A percentile compares a stretch with the other conserved stretches of the same genome.
These are phyloP conservation scores for Agrypnia vestita DNA, from an alignment of 1,140 invertebrate genomes.

Conservation along the genomic window DNA sequence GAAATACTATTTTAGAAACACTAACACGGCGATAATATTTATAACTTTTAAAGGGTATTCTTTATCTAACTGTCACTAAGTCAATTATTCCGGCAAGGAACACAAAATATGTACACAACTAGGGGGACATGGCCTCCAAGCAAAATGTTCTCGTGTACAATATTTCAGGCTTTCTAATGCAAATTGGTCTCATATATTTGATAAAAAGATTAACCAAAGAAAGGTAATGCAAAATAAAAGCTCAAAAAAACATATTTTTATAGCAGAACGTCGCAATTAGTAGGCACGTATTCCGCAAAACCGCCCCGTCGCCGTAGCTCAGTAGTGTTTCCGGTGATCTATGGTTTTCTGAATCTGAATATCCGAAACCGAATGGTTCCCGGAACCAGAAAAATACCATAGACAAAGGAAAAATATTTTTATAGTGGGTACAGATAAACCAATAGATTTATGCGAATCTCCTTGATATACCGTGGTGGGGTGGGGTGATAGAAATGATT, in stretches of 20 bases:
- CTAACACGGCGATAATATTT: slow-evolving; percentile 20
- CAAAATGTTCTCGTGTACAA: background rate
- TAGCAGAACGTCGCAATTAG: slow-evolving; percentile 4
- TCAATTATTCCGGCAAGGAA: slow-evolving; percentile 10
- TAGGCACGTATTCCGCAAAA: slow-evolving; percentile 8
- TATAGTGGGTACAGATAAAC: background rate
- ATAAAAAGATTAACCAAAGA: too few species aligned
- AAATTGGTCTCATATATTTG: too few species aligned
- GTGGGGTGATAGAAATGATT: too few species aligned
- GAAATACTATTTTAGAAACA: slow-evolving; percentile 7
- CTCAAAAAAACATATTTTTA: background rate
- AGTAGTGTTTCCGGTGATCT: background rate
- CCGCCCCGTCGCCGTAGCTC: slow-evolving; percentile 4
- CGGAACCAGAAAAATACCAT: slow-evolving; percentile 19
- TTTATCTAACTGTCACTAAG: slow-evolving; percentile 7
- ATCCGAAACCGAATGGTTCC: background rate
- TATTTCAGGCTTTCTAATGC: too few species aligned
- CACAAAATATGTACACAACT: slow-evolving; percentile 13
- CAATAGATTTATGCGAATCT: background rate
- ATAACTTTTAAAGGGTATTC: background rate
- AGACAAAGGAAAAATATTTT: background rate
- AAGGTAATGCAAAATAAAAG: background rate
- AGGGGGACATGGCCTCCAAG: background rate
- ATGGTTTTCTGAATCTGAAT: background rate
- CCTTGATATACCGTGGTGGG: too few species aligned